Base-by-base conservation (phyloP, 1,140 invertebrate species). In the Drosophila takahashii region DNA sequence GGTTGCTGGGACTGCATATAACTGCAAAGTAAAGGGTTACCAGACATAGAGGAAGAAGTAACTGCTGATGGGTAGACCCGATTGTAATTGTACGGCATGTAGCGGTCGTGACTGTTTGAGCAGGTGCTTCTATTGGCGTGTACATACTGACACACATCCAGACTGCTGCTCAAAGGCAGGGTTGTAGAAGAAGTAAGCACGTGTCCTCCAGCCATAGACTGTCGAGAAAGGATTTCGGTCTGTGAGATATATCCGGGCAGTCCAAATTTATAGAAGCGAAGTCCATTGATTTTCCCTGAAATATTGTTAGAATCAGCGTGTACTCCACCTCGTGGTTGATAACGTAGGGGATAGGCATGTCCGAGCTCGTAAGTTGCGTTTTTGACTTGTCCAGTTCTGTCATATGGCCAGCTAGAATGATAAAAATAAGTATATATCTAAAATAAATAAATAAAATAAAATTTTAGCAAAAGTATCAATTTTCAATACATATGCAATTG, bases 21-120 rank as follows among this genome's bases (percentile, higher is more conserved):
- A 4, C 50, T 62, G n/a, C 64, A 56, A 27, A 73, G 22, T 36
- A 73, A 15, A 3, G 77, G 52, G 26, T 80, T 65, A 0, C 78
- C 70, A 8, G 41, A 57, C 10, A 80, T 53, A 11, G 8, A 9
- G 8, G 9, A 29, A 8, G 29, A 0, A 29, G 6, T 29, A 8
- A 74, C 78, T 26, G 78, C 73, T 8, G 77, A 53, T 2, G 72
- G 70, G 36, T 67, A 87, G 13, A 64, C 50, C 15, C 61, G 58
- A 75, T 84, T 77, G 6, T 86, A 81, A 64, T 81, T 90, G 26
- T 90, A 90, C 16, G 89, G 89, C 81, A 87, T 87, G 47, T 90
- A 90, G 10, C 85, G 81, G 51, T 77, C 81, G 16, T 79, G 66
- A 51, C 77, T 83, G 26, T 73, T 84, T 45, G 77, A 79, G 27